A percentile compares a stretch with the other conserved stretches of the same genome.
Evolutionary conservation across 1,140 invertebrate species (phyloP).

Genomic region (Anoplolepis gracilipes): DNA sequence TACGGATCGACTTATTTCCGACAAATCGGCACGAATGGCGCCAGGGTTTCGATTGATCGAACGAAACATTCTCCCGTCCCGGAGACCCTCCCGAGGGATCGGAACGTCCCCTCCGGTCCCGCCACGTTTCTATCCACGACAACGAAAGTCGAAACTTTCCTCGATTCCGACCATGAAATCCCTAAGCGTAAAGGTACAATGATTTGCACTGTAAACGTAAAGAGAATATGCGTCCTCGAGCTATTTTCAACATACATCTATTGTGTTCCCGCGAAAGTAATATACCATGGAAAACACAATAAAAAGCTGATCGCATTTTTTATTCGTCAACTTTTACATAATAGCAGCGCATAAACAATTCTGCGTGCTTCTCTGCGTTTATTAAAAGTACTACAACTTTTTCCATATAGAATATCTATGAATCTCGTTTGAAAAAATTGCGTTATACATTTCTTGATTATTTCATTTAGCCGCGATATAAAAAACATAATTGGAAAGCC

Average conservation of each 20-base stretch:
- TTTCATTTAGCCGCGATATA: background rate
- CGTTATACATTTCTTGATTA: background rate
- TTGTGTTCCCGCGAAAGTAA: slow-evolving; percentile 27
- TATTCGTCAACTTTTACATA: slow-evolving; percentile 11
- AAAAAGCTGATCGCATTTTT: slow-evolving; percentile 26
- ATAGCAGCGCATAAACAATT: background rate
- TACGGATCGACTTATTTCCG: slow-evolving; percentile 72
- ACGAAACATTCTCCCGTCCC: slow-evolving; percentile 47
- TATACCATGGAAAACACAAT: background rate
- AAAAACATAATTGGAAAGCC: slow-evolving; percentile 31
- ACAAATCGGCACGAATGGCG: slow-evolving; percentile 71
- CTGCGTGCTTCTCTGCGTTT: background rate
- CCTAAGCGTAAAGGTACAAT: slow-evolving; percentile 29
- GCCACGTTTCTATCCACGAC: slow-evolving; percentile 17
- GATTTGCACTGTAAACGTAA: slow-evolving; percentile 45
- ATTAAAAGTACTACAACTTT: background rate
- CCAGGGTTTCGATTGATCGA: slow-evolving; percentile 70
- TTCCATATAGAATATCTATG: background rate
- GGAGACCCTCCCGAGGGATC: slow-evolving; percentile 51
- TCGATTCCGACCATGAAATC: slow-evolving; percentile 38
- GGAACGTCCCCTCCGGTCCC: background rate
- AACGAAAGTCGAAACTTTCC: slow-evolving; percentile 58
- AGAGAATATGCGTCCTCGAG: slow-evolving; percentile 25
- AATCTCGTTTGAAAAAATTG: slow-evolving; percentile 1
- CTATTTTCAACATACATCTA: slow-evolving; percentile 30